Conservation (phyloP, 2,113 vertebrate genomes). For the Peromyscus californicus region DNA sequence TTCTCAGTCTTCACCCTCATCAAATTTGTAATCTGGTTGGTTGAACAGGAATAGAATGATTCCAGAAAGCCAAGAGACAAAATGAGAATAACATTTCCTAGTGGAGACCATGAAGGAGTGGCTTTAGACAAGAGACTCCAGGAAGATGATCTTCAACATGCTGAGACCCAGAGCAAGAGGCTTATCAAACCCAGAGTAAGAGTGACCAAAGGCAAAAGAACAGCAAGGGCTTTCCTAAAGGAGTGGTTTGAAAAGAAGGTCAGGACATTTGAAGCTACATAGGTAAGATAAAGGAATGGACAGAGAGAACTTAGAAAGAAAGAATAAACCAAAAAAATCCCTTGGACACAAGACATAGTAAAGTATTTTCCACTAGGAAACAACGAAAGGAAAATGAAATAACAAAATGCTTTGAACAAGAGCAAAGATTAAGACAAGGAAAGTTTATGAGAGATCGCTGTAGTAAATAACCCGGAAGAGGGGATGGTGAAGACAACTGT, state of each 20-base stretch:
- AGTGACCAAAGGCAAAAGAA: neutral
- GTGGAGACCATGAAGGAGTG: neutral
- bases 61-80: constrained; percentile 14
- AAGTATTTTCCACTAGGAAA: neutral
- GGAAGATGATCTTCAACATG: neutral
- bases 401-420: neutral
- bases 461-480: neutral
- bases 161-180: neutral
- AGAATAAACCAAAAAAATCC: neutral
- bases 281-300: neutral
- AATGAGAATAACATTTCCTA: neutral
- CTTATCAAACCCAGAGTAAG: neutral
- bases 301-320: neutral
- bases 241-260: neutral
- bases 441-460: neutral
- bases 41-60: neutral
- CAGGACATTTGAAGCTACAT: neutral
- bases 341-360: neutral
- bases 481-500: neutral
- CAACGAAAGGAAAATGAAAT: neutral
- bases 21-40: neutral
- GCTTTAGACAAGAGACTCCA: neutral
- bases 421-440: neutral
- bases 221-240: neutral
- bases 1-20: neutral